phyloP scores from a whole-genome alignment of 2,113 vertebrate genomes.

The Poecile atricapillus region DNA sequence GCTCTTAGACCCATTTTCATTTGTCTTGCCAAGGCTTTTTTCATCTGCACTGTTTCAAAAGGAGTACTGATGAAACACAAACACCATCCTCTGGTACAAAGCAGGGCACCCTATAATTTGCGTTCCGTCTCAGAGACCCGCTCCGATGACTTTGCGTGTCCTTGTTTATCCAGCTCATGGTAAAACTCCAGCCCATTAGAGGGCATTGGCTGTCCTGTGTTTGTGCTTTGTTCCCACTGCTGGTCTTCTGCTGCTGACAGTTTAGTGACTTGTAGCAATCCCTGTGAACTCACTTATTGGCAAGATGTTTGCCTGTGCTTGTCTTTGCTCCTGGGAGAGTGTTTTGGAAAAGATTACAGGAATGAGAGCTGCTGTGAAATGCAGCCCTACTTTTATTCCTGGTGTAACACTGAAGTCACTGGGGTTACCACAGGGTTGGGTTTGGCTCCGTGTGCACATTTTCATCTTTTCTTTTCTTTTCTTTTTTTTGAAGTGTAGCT shows the following conservation, averaged over 20 bases:
- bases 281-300: slow-evolving; percentile 61
- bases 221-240: neutral
- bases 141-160: neutral
- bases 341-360: slow-evolving; percentile 49
- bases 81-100: neutral
- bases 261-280: slow-evolving; percentile 14
- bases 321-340: slow-evolving; percentile 35
- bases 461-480: neutral
- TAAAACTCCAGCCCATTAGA: slow-evolving; percentile 27
- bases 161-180: neutral
- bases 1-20: neutral
- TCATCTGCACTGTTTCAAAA: neutral
- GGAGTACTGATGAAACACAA: neutral
- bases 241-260: slow-evolving; percentile 20
- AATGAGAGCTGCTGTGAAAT: slow-evolving; percentile 43
- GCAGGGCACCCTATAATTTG: neutral
- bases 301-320: slow-evolving; percentile 54
- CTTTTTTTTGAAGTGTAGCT: neutral
- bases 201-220: neutral
- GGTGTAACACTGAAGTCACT: slow-evolving; percentile 8
- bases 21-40: neutral
- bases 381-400: slow-evolving; percentile 15
- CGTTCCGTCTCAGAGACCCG: neutral
- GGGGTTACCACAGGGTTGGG: neutral
- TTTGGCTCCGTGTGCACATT: neutral